A percentile compares a stretch with the other conserved stretches of the same genome.
These are phyloP conservation scores for Xenopus laevis DNA, from an alignment of 2,113 vertebrate genomes.

Conservation along the genomic window DNA sequence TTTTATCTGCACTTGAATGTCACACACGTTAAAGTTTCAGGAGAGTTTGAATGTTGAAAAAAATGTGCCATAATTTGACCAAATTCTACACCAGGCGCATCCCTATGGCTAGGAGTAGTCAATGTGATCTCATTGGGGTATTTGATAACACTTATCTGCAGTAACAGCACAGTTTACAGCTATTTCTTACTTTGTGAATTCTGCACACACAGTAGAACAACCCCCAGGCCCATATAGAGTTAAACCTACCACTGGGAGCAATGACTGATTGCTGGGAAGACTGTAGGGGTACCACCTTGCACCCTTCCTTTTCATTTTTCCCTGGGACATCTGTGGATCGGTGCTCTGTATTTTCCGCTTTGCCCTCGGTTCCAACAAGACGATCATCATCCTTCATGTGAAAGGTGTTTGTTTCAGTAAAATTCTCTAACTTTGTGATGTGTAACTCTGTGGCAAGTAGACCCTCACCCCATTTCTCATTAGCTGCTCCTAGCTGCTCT, in stretches of 20 bases:
- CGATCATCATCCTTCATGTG: slow-evolving; percentile 44
- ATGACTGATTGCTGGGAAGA: slow-evolving; percentile 51
- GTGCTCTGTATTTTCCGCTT: slow-evolving; percentile 46
- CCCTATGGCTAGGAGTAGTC: too few relatives aligned
- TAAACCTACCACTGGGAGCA: slow-evolving; percentile 64
- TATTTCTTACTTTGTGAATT: too few relatives aligned
- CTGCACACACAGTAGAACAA: too few relatives aligned
- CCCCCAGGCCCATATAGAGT: slow-evolving; percentile 8
- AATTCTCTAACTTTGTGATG: slow-evolving; percentile 64
- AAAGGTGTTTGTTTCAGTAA: slow-evolving; percentile 52
- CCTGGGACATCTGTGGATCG: slow-evolving; percentile 45
- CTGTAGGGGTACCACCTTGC: slow-evolving; percentile 43
- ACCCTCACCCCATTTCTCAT: slow-evolving; percentile 59
- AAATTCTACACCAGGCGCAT: too few relatives aligned
- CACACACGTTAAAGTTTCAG: too few relatives aligned
- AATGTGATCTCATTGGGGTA: too few relatives aligned
- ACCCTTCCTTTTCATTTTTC: slow-evolving; percentile 49
- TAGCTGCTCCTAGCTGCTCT: slow-evolving; percentile 37
- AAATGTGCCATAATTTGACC: too few relatives aligned
- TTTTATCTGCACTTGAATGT: too few relatives aligned
- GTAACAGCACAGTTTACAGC: too few relatives aligned
- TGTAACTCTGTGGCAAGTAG: slow-evolving; percentile 47
- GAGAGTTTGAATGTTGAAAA: too few relatives aligned
- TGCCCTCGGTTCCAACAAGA: slow-evolving; percentile 36
- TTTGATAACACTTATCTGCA: too few relatives aligned